These are phyloP conservation scores for Heteromormyrus szaboi DNA, from an alignment of 2,797 vertebrate genomes.

Conservation along the genomic window DNA sequence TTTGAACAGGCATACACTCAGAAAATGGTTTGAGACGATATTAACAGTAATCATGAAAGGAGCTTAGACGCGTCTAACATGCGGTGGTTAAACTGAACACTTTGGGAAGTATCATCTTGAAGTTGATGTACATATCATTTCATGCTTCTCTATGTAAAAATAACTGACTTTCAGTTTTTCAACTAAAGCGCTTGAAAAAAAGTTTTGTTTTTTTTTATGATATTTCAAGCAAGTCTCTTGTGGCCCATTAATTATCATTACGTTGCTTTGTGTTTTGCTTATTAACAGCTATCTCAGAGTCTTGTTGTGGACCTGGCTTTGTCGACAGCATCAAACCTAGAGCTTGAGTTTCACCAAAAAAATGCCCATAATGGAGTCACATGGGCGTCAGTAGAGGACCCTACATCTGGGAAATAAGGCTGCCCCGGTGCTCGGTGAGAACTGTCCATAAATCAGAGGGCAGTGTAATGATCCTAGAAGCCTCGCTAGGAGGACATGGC, in stretches of 20 bases:
- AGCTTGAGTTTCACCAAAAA: not conserved
- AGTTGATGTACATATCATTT: not conserved
- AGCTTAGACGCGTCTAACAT: not conserved
- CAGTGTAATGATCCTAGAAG: not conserved
- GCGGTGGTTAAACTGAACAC: not conserved
- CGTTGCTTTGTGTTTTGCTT: not conserved
- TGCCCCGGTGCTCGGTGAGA: not conserved
- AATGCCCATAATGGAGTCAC: not conserved
- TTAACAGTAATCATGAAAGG: not conserved
- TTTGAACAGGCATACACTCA: not conserved
- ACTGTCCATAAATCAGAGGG: not conserved
- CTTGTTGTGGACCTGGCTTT: not conserved
- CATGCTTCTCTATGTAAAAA: not conserved
- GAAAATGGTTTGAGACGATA: constrained; percentile 2
- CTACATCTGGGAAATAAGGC: not conserved
- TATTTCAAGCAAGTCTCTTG: not conserved
- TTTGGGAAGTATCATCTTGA: not conserved
- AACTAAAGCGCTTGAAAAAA: not conserved
- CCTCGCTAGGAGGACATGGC: not conserved
- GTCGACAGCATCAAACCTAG: not conserved
- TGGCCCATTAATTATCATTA: not conserved
- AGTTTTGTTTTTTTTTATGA: not conserved
- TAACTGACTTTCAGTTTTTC: not conserved
- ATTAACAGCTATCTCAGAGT: not conserved
- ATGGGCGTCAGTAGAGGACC: not conserved